Percentiles rank a stretch among this genome's conserved stretches.
These are phyloP conservation scores for Liodrosophila aerea DNA, from an alignment of 2,888 invertebrate species.

Conservation along the genomic window DNA sequence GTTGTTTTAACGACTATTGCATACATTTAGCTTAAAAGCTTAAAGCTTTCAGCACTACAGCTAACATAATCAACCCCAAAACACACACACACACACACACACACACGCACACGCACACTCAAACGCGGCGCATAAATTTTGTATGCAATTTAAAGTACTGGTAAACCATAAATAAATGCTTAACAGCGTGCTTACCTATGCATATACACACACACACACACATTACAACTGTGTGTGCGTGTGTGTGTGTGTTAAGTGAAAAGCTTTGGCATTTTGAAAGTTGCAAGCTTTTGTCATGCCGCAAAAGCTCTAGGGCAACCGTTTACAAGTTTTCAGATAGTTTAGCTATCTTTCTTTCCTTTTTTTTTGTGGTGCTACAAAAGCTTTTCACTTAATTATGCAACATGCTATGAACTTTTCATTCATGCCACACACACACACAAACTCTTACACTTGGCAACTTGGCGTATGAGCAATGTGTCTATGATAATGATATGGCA, in stretches of 20 bases:
- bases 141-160: conserved; percentile 50
- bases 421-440: conserved; percentile 28
- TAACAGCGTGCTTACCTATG: conserved; percentile 31
- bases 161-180: conserved; percentile 48
- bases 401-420: conserved; percentile 47
- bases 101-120: neutral
- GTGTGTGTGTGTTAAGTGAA: conserved; percentile 1
- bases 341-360: conserved; percentile 23
- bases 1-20: conserved; percentile 35
- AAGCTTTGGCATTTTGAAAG: conserved; percentile 30
- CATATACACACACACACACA: conserved; percentile 1
- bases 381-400: conserved; percentile 58
- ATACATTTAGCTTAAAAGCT: conserved; percentile 39
- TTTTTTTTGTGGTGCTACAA: conserved; percentile 1
- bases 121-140: conserved; percentile 29
- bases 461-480: no score
- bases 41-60: conserved; percentile 39
- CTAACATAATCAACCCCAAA: no score
- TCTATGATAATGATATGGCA: conserved; percentile 8
- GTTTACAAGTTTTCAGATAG: conserved; percentile 25
- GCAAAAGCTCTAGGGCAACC: conserved; percentile 22
- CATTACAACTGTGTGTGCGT: neutral
- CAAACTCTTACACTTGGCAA: no score
- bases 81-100: conserved; percentile 5
- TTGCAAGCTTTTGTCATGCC: neutral